Evolutionary conservation across 1,140 invertebrate species (phyloP), one percentile per base, ranked within the genome.

Genomic region (Mamestra configurata): DNA sequence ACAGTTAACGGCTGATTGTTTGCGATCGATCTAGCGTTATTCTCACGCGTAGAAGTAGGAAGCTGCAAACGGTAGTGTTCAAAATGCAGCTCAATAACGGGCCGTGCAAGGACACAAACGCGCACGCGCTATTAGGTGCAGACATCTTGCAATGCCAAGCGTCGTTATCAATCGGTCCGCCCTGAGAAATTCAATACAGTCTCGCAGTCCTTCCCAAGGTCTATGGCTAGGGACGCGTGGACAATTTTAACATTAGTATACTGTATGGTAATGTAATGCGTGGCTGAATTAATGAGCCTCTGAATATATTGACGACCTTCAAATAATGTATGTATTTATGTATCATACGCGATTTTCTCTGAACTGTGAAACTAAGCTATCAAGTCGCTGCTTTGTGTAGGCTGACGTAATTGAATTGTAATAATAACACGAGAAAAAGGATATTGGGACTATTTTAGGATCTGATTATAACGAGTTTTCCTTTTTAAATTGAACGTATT

Each of bases 281-380:
- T 40, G 22, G 6, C 24, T 71, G 68, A 71, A 53, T 71, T 71
- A 71, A 71, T 71, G 68, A 71, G 66, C 18, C 40, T 35, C 27
- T 71, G 46, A 71, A 53, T 53, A 35, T 53, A 71, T 71, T 71
- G 68, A 53, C 49, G 68, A 53, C 68, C 68, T 71, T 71, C 68
- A 31, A 35, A 35, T 71, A 71, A 70, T 70, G 11, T 70, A 70
- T 71, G 37, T 35, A 71, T 53, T 71, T 71, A 71, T 71, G 66
- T 71, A 71, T 71, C 27, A 71, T 53, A 35, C 49, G 27, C 27
- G 43, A n/a, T 71, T 71, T 71, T 71, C 68, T 71, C 46, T 27
- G 40, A 43, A 66, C 27, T 64, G 59, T 57, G 53, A 55, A 24
- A 55, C 53, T 55, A 35, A 37, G 59, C 24, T 1, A 6, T 64